These are phyloP conservation scores for Anthopleura xanthogrammica DNA, from an alignment of 92 coral and sea anemone species.

Conservation along the genomic window DNA sequence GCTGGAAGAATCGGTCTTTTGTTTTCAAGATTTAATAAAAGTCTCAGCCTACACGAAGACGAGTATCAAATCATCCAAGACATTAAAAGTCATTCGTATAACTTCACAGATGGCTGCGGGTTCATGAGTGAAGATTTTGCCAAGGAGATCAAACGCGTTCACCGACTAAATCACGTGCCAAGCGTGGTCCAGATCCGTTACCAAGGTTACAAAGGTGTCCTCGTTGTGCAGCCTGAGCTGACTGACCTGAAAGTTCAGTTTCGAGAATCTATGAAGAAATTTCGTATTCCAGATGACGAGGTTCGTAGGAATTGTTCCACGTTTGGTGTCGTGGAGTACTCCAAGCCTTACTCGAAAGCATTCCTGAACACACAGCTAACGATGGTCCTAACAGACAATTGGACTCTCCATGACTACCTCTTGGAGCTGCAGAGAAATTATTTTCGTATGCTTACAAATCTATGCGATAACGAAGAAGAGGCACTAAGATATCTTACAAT, in stretches of 20 bases:
- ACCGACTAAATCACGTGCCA: constrained; percentile 18
- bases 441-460: constrained; percentile 8
- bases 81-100: constrained; percentile 36
- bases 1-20: constrained; percentile 75
- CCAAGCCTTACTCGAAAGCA: constrained; percentile 49
- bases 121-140: constrained; percentile 61
- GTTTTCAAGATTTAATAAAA: constrained; percentile 62
- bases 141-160: constrained; percentile 24
- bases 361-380: constrained; percentile 38
- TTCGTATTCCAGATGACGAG: constrained; percentile 19
- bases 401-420: constrained; percentile 23
- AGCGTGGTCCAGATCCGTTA: constrained; percentile 60
- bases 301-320: constrained; percentile 11
- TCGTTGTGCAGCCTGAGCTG: constrained; percentile 32
- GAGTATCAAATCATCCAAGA: constrained; percentile 48
- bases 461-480: background rate
- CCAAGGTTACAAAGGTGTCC: constrained; percentile 57
- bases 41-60: constrained; percentile 33
- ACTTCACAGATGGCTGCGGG: constrained; percentile 74
- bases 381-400: constrained; percentile 43
- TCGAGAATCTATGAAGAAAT: constrained; percentile 35
- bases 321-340: constrained; percentile 34
- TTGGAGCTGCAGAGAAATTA: constrained; percentile 23
- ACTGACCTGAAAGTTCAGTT: constrained; percentile 29
- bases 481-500: constrained; percentile 22